These are phyloP conservation scores for Serilophus lunatus DNA, from an alignment of 2,113 vertebrate genomes.

Conservation along the genomic window DNA sequence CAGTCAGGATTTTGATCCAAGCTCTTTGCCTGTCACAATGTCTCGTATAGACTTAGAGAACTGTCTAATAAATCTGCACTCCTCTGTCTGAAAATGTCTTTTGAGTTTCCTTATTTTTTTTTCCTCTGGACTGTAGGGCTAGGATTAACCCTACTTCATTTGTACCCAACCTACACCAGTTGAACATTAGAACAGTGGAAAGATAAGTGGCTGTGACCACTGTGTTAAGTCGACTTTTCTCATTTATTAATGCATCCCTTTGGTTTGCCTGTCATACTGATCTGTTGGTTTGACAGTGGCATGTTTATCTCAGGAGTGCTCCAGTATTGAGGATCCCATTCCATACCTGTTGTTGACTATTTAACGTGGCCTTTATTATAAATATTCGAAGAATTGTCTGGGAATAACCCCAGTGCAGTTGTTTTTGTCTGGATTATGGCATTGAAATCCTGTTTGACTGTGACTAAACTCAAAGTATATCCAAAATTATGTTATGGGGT, in stretches of 20 bases:
- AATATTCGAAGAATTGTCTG: background rate
- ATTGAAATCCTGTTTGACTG: background rate
- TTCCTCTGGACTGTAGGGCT: background rate
- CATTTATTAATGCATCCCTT: background rate
- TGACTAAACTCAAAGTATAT: background rate
- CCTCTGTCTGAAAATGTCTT: background rate
- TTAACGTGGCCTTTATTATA: background rate
- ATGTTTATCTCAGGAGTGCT: background rate
- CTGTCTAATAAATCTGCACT: background rate
- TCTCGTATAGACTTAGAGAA: background rate
- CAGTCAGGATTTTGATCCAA: background rate
- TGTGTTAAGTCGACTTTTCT: background rate
- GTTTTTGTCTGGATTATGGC: background rate
- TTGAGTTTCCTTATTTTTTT: background rate
- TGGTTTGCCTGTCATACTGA: background rate
- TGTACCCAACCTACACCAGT: background rate
- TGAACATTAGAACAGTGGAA: background rate
- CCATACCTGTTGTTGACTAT: background rate
- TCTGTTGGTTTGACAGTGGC: background rate
- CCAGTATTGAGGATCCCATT: background rate
- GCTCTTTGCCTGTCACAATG: background rate
- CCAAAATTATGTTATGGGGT: background rate
- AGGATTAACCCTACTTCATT: background rate
- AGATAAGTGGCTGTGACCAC: background rate
- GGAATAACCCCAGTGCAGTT: background rate